Evolutionary conservation across 2,888 invertebrate species (phyloP).

Genomic region (Lathronympha strigana): DNA sequence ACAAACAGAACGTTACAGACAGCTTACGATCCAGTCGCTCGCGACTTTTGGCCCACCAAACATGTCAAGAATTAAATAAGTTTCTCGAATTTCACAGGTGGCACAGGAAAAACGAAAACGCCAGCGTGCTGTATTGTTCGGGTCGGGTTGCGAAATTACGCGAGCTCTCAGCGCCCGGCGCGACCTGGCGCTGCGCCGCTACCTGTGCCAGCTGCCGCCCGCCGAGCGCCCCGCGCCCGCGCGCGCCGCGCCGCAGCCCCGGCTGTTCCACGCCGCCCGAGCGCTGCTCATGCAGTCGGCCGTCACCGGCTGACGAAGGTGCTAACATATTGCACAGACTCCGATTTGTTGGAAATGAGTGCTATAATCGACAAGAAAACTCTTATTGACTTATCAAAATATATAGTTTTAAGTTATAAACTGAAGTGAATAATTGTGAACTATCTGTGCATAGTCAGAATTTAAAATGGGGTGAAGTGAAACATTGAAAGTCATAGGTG

Average conservation of each 20-base stretch:
- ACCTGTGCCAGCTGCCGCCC: constrained; percentile 87
- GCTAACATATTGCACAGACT: constrained; percentile 40
- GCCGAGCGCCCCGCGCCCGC: constrained; percentile 84
- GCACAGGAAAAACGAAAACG: constrained; percentile 84
- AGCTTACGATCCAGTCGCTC: too few species aligned
- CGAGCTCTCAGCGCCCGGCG: constrained; percentile 91
- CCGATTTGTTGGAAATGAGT: neutral
- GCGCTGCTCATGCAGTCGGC: constrained; percentile 78
- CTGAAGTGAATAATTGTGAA: constrained; percentile 32
- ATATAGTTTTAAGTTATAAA: neutral
- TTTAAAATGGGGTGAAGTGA: constrained; percentile 27
- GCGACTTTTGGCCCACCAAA: too few species aligned
- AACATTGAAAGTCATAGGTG: constrained; percentile 6
- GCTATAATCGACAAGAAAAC: constrained; percentile 4
- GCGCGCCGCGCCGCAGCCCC: constrained; percentile 72
- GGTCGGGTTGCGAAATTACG: constrained; percentile 90
- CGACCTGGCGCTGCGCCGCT: constrained; percentile 89
- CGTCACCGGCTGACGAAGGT: constrained; percentile 67
- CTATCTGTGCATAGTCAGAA: constrained; percentile 43
- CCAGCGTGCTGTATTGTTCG: constrained; percentile 87
- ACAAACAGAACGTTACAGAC: too few species aligned
- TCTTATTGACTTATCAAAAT: neutral
- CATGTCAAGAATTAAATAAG: neutral
- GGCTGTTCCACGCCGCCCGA: constrained; percentile 83
- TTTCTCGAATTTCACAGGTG: constrained; percentile 74